Conservation (phyloP, 2,113 vertebrate genomes). For the Austrofundulus limnaeus region DNA sequence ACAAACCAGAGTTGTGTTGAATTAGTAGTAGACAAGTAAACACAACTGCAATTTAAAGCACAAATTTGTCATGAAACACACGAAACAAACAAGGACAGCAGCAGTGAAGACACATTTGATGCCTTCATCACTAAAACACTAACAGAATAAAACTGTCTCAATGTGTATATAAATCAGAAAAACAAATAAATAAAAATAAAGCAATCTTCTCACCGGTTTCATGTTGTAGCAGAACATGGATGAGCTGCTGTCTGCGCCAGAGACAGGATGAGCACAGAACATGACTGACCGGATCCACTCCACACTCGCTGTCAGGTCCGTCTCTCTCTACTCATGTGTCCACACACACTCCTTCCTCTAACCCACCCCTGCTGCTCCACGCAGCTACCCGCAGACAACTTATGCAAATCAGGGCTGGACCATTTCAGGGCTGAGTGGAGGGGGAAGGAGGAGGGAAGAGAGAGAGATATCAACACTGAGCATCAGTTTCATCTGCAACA, state of each 20-base stretch:
- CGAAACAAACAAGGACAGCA: slow-evolving; percentile 14
- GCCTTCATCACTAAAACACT: slow-evolving; percentile 21
- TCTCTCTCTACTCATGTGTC: slow-evolving; percentile 63
- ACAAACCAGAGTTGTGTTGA: slow-evolving; percentile 27
- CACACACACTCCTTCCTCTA: slow-evolving; percentile 78
- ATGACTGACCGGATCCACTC: slow-evolving; percentile 80
- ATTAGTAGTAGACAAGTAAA: no score
- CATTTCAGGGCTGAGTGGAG: slow-evolving; percentile 75
- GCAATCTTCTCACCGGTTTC: slow-evolving; percentile 86
- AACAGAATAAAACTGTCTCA: slow-evolving; percentile 1
- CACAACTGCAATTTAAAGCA: no score
- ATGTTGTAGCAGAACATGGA: slow-evolving; percentile 95
- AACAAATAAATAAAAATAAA: background rate
- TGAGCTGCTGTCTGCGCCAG: slow-evolving; percentile 87
- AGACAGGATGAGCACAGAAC: slow-evolving; percentile 92
- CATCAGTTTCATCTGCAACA: background rate
- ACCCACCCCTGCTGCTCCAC: slow-evolving; percentile 82
- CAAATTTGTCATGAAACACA: background rate
- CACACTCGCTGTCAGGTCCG: slow-evolving; percentile 29
- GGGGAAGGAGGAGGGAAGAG: slow-evolving; percentile 33
- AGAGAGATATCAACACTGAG: slow-evolving; percentile 15
- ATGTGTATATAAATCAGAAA: background rate
- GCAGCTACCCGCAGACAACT: slow-evolving; percentile 87
- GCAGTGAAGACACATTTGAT: background rate
- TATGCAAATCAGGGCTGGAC: slow-evolving; percentile 94